A percentile compares a stretch with the other conserved stretches of the same genome.
Evolutionary conservation across 2,797 vertebrate genomes (phyloP).

Genomic region (Microhierax caerulescens): DNA sequence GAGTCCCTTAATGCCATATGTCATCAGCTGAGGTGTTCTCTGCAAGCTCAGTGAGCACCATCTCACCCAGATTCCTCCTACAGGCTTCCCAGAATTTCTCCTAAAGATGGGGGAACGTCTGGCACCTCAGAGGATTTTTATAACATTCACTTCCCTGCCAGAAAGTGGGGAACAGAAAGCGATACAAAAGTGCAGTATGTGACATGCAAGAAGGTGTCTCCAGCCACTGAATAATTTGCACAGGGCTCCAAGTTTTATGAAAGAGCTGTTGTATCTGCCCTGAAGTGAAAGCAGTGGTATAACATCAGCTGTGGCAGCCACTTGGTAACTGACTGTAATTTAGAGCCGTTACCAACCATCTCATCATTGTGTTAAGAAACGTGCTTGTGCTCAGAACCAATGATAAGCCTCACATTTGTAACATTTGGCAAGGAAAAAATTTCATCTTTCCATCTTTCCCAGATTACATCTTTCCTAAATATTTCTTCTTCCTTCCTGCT

Average conservation of each 20-base stretch:
- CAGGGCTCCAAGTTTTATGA: not conserved
- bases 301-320: not conserved
- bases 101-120: not conserved
- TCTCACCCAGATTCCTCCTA: not conserved
- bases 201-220: not conserved
- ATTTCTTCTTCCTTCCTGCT: not conserved
- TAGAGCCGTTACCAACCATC: not conserved
- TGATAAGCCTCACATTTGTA: not conserved
- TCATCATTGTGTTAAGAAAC: not conserved
- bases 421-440: not conserved
- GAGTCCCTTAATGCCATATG: fast-evolving
- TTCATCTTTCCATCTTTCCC: not conserved
- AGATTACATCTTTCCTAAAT: not conserved
- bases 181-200: not conserved
- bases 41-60: not conserved
- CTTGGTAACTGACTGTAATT: not conserved
- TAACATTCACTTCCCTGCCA: not conserved
- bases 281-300: not conserved
- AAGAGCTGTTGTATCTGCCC: not conserved
- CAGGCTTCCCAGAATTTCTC: not conserved
- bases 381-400: not conserved
- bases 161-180: not conserved
- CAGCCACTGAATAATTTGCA: not conserved
- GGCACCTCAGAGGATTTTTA: not conserved
- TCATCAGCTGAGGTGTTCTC: not conserved